Base-by-base conservation (phyloP, 2,888 invertebrate species). In the Drosophila ustulata region DNA sequence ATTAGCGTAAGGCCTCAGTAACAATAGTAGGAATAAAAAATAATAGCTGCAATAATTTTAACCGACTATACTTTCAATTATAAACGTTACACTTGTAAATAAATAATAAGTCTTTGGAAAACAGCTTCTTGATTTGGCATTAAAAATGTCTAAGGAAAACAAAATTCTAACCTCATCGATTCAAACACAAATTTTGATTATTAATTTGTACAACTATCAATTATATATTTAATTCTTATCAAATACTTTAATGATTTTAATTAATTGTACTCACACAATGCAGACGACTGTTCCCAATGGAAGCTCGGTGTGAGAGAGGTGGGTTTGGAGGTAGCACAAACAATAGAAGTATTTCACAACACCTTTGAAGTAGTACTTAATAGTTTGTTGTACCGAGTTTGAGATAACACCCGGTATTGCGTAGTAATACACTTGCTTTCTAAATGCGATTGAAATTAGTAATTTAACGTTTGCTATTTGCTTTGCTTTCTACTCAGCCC, bases 321-420 rank as follows among this genome's bases (percentile, higher is more conserved):
- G 13, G 6, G 49, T 28, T 5, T 9, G 7, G 11, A 47, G 66
- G 23, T 28, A 32, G 49, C 32, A 41, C 52, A 57, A 46, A 57
- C 49, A 47, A 41, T 41, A 1, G 6, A 53, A 43, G 6, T 39
- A 39, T 62, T 69, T 50, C 75, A 65, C 57, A 58, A 46, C 37
- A 30, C 37, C 2, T 37, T 56, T 56, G n/a, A 46, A 41, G 30
- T 39, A 28, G 46, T 46, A 47, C 41, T 51, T 26, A 8, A 23
- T 32, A 59, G 13, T 62, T 13, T 23, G 37, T 41, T n/a, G 7
- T 28, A 49, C 30, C 11, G 28, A 11, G 23, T 13, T 45, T 18
- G 39, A 30, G 72, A 66, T 72, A 62, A 72, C 53, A 46, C 13
- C 13, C 3, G 30, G 7, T 11, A 45, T 50, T 18, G 47, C 51